Base-by-base conservation (phyloP, 2,113 vertebrate species). In the Chaetura pelagica region DNA sequence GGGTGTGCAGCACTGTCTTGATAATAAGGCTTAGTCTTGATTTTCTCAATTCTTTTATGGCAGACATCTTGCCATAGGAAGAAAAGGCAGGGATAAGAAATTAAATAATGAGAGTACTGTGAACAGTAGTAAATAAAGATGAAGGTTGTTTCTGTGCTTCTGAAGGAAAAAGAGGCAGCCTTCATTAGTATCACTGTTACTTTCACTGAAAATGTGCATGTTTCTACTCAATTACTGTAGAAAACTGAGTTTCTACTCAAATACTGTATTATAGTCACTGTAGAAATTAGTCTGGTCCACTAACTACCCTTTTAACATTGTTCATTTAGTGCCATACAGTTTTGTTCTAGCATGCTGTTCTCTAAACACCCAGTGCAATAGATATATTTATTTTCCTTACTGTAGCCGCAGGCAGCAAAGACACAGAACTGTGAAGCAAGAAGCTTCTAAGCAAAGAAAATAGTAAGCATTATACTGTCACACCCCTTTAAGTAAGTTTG, bases 361-460 rank as follows among this genome's bases (percentile, higher is more conserved):
- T 62, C n/a, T 29, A 32, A 14, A 19, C 2, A 5, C 16, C 30
- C n/a, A 3, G 0, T 30, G 30, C n/a, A 68, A 73, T 14, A 49
- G 20, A 59, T 21, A 44, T 2, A 61, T 49, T 58, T 79, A 3
- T 74, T 10, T 34, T 79, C 44, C 17, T 64, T 27, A 66, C 15
- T 49, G 7, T 55, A 54, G 51, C 21, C 22, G 26, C 12, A 58
- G 21, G 10, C 38, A 64, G 40, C 12, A 84, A 83, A 87, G 23
- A 6, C 10, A 52, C 10, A 46, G 35, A 92, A 89, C 23, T 51
- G 27, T 51, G 20, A 74, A 59, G 30, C 48, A 87, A 59, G 6
- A 7, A 66, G 27, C 15, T 59, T 46, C 38, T 20, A 11, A 59
- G 46, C 12, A 89, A 73, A 63, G 20, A 59, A 82, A 83, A 49